Base-by-base conservation (phyloP, 2,888 invertebrate genomes). In the Odontocerum albicorne region DNA sequence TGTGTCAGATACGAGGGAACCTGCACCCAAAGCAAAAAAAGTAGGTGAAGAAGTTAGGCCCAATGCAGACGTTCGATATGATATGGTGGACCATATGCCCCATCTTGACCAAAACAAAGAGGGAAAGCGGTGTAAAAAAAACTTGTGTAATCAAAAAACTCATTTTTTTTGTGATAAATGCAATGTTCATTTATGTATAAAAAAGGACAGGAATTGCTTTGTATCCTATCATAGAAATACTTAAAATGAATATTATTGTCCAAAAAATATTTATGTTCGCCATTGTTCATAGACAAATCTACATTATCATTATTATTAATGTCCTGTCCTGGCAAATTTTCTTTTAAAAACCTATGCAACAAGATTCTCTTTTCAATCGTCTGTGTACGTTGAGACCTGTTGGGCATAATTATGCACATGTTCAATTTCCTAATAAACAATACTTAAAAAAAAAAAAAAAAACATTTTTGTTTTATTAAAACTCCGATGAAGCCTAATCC, bases 161-260 rank as follows among this genome's bases (percentile, higher is more conserved):
- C 61, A 62, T 51, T 43, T 58, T 22, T 54, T 46, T 35, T 62
- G 63, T 46, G 31, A 33, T 16, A 62, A 63, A 27, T 62, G 62
- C 19, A 49, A 63, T 10, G 57, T 60, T 13, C 55, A 61, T 58
- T 49, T 63, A 16, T 63, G 59, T 17, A 44, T 63, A 49, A 22
- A 42, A 31, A 46, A 32, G 8, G 47, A 46, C 39, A 55, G 52
- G 20, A 62, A 62, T 13, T 62, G 59, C 50, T 62, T 62, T 31
- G 40, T 36, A 12, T 15, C 47, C 12, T 60, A 47, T 22, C 57
- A 60, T 42, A 46, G 40, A 42, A 58, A 59, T 38, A 20, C 53
- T 15, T 39, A 39, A 39, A 12, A 6, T 17, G 16, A 7, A 39
- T n/a, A n/a, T n/a, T n/a, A n/a, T n/a, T n/a, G n/a, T n/a, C n/a